phyloP scores from a whole-genome alignment of 2,888 invertebrate species.

The Allophyes oxyacanthae region DNA sequence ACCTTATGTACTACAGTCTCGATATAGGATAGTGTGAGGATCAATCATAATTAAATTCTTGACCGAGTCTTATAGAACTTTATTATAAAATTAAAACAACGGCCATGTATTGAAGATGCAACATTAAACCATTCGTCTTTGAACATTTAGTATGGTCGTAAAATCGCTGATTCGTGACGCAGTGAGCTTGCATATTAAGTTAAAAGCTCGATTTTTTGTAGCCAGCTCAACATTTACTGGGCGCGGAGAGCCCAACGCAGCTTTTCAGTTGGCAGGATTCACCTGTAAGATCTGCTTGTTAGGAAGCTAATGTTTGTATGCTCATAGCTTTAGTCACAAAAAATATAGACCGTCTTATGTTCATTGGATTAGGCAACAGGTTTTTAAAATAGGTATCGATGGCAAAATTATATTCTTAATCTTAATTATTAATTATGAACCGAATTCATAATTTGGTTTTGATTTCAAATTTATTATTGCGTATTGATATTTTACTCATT shows the following conservation, averaged over 20 bases:
- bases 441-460: conserved; percentile 19
- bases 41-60: conserved; percentile 14
- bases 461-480: not conserved
- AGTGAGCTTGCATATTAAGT: conserved; percentile 13
- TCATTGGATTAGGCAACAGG: conserved; percentile 25
- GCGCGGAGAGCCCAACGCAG: too few relatives aligned
- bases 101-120: conserved; percentile 10
- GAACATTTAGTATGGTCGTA: conserved; percentile 21
- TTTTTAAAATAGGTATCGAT: conserved; percentile 17
- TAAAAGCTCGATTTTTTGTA: conserved; percentile 6
- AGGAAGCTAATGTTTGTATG: not conserved
- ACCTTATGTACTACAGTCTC: too few relatives aligned
- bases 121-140: conserved; percentile 15
- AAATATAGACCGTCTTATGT: conserved; percentile 7
- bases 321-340: conserved; percentile 9
- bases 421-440: conserved; percentile 17
- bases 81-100: conserved; percentile 8
- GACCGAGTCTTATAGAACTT: not conserved
- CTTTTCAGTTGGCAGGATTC: not conserved
- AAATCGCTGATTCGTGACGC: conserved; percentile 29
- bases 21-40: not conserved
- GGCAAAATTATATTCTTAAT: conserved; percentile 24
- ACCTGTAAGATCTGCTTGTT: not conserved
- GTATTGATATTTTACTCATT: conserved; percentile 2
- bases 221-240: too few relatives aligned